Conservation (phyloP, 2,888 invertebrate genomes). For the Beris chalybata region DNA sequence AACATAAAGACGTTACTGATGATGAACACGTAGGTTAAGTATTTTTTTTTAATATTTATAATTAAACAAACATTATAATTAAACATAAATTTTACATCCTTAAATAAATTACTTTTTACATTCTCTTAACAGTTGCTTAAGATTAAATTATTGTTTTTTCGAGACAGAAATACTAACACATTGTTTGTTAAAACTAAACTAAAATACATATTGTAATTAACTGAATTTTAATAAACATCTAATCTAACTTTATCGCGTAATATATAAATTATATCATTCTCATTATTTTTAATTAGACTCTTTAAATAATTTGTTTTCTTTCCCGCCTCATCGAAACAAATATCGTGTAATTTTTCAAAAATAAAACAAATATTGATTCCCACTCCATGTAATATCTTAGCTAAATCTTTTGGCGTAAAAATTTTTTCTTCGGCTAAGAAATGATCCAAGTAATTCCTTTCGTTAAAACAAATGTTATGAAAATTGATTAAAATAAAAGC, state of each 20-base stretch:
- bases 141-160: no score
- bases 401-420: conserved; percentile 45
- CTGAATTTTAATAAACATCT: no score
- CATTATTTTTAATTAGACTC: conserved; percentile 42
- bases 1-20: no score
- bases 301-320: conserved; percentile 47
- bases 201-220: no score
- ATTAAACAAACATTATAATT: no score
- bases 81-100: no score
- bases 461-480: conserved; percentile 43
- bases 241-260: conserved; percentile 41
- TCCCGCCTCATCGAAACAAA: conserved; percentile 48
- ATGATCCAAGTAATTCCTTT: conserved; percentile 41
- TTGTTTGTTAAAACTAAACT: not conserved
- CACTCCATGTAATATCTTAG: conserved; percentile 43
- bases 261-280: conserved; percentile 41
- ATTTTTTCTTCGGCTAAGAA: conserved; percentile 44
- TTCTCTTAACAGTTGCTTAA: no score
- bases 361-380: conserved; percentile 42
- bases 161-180: not conserved
- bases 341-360: conserved; percentile 44
- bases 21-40: no score
- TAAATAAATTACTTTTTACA: no score
- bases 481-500: conserved; percentile 46
- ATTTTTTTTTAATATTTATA: no score